phyloP scores from a whole-genome alignment of 2,888 invertebrate species.

The Muschampia plurimacula region DNA sequence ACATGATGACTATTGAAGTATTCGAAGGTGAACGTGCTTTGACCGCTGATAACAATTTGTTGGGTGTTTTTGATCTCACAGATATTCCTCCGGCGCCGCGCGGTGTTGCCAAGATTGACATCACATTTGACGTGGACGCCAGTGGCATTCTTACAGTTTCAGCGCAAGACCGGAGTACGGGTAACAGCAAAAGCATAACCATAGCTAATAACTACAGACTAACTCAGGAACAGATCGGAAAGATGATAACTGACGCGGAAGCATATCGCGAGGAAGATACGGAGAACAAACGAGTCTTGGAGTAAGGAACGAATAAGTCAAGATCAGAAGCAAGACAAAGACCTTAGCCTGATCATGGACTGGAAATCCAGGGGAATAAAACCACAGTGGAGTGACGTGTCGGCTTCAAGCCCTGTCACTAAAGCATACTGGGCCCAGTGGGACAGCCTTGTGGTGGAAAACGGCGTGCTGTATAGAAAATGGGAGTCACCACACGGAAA shows the following conservation, averaged over 20 bases:
- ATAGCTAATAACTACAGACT: constrained; percentile 63
- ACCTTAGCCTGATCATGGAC: too few relatives aligned
- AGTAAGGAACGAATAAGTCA: too few relatives aligned
- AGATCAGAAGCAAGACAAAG: too few relatives aligned
- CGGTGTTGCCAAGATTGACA: constrained; percentile 65
- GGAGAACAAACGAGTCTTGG: constrained; percentile 59
- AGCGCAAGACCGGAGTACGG: constrained; percentile 65
- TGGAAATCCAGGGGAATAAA: too few relatives aligned
- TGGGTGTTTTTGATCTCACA: constrained; percentile 65
- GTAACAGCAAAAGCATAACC: constrained; percentile 56
- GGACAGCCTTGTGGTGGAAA: too few relatives aligned
- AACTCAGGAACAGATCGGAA: constrained; percentile 58
- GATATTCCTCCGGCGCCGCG: constrained; percentile 70
- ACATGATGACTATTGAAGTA: constrained; percentile 68
- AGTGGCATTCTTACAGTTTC: constrained; percentile 67
- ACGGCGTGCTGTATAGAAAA: too few relatives aligned
- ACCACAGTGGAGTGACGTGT: too few relatives aligned
- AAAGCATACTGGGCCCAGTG: too few relatives aligned
- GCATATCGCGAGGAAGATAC: constrained; percentile 61
- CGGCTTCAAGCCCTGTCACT: too few relatives aligned
- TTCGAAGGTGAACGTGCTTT: constrained; percentile 71
- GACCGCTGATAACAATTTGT: constrained; percentile 67
- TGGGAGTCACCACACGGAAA: too few relatives aligned
- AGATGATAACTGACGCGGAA: constrained; percentile 66
- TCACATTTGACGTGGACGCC: constrained; percentile 66